Conservation (phyloP, 2,888 invertebrate species). For the Bimastos eiseni region DNA sequence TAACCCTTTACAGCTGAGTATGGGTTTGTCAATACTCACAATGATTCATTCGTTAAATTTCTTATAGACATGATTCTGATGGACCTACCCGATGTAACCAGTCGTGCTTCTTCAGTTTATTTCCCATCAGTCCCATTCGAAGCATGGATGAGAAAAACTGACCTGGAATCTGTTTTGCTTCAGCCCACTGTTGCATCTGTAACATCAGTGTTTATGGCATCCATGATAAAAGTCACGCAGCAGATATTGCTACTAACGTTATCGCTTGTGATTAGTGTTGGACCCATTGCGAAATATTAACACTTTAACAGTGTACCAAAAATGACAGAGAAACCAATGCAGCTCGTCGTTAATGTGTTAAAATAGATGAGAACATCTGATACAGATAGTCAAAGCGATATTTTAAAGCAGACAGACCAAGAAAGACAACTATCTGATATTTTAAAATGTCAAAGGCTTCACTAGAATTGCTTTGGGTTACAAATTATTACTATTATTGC, state of each 20-base stretch:
- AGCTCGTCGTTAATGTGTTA: no score
- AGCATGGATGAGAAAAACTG: slow-evolving; percentile 69
- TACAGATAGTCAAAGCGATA: background rate
- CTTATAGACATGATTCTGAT: background rate
- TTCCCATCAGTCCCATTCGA: slow-evolving; percentile 1
- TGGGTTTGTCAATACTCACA: background rate
- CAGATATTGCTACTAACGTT: background rate
- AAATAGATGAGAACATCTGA: background rate
- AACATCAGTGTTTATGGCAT: background rate
- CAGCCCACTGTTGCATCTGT: slow-evolving; percentile 73
- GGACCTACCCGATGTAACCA: slow-evolving; percentile 16
- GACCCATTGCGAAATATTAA: background rate
- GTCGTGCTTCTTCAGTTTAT: slow-evolving; percentile 26
- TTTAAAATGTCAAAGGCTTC: background rate
- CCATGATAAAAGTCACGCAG: background rate
- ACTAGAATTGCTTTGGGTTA: background rate
- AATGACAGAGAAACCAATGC: no score
- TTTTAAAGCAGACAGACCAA: background rate
- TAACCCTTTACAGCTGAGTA: background rate
- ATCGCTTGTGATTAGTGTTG: background rate
- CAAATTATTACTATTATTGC: no score
- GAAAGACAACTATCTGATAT: background rate
- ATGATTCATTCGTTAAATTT: background rate
- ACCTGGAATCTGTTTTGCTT: slow-evolving; percentile 77
- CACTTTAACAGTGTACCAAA: background rate